Base-by-base conservation (phyloP, 2,888 invertebrate genomes). In the Emmelina monodactyla region DNA sequence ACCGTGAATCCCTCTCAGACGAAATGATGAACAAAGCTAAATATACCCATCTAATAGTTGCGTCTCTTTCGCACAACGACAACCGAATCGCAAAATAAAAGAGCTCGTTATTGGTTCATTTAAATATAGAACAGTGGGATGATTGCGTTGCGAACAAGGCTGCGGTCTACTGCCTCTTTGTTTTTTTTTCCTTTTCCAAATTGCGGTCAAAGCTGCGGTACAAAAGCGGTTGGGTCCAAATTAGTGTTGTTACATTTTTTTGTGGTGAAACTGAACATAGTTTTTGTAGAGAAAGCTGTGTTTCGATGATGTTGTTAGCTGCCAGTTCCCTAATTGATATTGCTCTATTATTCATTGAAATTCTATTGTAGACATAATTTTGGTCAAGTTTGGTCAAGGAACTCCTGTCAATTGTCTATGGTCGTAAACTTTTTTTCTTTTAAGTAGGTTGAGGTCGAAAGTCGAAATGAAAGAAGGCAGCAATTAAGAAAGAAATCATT, bases 111-210 rank as follows among this genome's bases (percentile, higher is more conserved):
- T 25, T 25, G 25, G 39, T 29, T 55, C 40, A 49, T 55, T 66
- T 76, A 73, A 70, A 72, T 71, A 71, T 75, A 75, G 70, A 61
- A 54, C 54, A 54, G 52, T 46, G 58, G 60, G 66, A 68, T 66
- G 67, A 70, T 70, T 67, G 62, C 62, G 53, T 51, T 46, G 50
- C 42, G 48, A 62, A 55, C 63, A 55, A 54, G 62, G 53, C 56
- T 66, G 68, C 43, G 70, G 65, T 63, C 55, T 38, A 55, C 47
- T 51, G 25, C n/a, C 11, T 25, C 11, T 25, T 11, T 25, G 25
- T 3, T 7, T 25, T 25, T 25, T 25, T 25, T 25, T n/a, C n/a
- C n/a, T n/a, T n/a, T n/a, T n/a, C n/a, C n/a, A n/a, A n/a, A 11
- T 25, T 25, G 25, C 25, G 25, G 25, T 25, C 11, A 10, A 25